Evolutionary conservation across 2,888 invertebrate species (phyloP).

Genomic region (Drosophila sordidula): DNA sequence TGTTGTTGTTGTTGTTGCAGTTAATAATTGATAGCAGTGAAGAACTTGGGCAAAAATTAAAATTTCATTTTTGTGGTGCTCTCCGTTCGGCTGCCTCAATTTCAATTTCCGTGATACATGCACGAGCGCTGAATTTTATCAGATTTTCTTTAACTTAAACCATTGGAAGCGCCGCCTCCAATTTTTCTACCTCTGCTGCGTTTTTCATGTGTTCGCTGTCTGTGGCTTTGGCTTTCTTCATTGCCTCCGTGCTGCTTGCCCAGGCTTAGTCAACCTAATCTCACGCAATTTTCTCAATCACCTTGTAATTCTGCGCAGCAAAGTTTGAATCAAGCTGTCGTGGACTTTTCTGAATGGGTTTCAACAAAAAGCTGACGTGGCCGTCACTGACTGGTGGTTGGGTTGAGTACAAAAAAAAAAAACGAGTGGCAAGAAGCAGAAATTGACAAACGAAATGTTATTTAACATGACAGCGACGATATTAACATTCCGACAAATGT

Average conservation of each 20-base stretch:
- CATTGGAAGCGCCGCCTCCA: constrained; percentile 36
- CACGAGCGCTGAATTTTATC: constrained; percentile 58
- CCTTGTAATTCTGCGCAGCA: constrained; percentile 59
- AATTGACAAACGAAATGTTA: constrained; percentile 28
- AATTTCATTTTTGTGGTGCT: constrained; percentile 43
- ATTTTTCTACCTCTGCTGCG: constrained; percentile 49
- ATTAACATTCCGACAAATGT: background rate
- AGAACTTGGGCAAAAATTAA: constrained; percentile 27
- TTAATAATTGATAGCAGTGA: constrained; percentile 14
- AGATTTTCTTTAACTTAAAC: constrained; percentile 55
- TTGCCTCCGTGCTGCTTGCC: constrained; percentile 49
- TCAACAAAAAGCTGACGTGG: constrained; percentile 66
- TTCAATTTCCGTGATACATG: constrained; percentile 31
- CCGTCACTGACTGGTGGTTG: constrained; percentile 35
- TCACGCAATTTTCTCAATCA: constrained; percentile 65
- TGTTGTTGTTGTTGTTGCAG: constrained; percentile 14
- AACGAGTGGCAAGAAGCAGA: constrained; percentile 4
- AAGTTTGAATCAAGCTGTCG: constrained; percentile 47
- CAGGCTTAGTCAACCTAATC: constrained; percentile 51
- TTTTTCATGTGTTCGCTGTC: constrained; percentile 39
- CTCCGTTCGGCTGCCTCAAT: background rate
- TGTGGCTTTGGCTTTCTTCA: constrained; percentile 69
- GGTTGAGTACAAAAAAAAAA: background rate
- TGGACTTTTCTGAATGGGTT: constrained; percentile 56
- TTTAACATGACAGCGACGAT: constrained; percentile 8